Evolutionary conservation across 2,888 invertebrate genomes (phyloP), one percentile per base, ranked within the genome.

Genomic region (Osmoderma eremita): DNA sequence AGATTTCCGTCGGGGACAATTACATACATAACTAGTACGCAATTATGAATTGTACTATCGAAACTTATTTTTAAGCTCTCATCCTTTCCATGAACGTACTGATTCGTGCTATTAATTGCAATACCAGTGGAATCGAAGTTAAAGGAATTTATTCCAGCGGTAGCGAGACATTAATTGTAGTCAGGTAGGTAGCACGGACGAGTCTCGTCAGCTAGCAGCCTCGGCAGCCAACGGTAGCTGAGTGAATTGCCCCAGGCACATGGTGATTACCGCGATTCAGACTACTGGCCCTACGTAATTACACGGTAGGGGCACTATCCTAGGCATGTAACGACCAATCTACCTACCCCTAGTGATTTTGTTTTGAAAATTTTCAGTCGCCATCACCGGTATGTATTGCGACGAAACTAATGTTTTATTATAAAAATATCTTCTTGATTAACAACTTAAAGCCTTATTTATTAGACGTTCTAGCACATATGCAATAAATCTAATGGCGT

Each of bases 261-360:
- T 78, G 76, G 77, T 79, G 80, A 80, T 80, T 80, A 80, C 75
- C 71, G 70, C 75, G 78, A 78, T 79, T 79, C 78, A 78, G 78
- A 80, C 80, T 79, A 80, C 80, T 78, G 79, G 78, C 79, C 78
- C 75, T 75, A 74, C 74, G 76, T 79, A 80, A 80, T 80, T 80
- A 79, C 76, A 80, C 74, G 76, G 76, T 77, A 73, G 75, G 73
- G 73, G 75, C 76, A 75, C 75, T 75, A 77, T 77, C 77, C 77
- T 77, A 74, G 70, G 75, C 75, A 73, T 74, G 74, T 73, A 70
- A 71, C 72, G 71, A 74, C 72, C 67, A 63, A 69, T 70, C 69
- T 70, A 58, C 66, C 38, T 63, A 58, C 56, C 54, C 49, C 48
- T 61, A 48, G 13, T 71, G 67, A 51, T 72, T 56, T 71, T 70